A percentile compares a stretch with the other conserved stretches of the same genome.
These are phyloP conservation scores for Lypha dubia DNA, from an alignment of 2,888 invertebrate species.

Conservation along the genomic window DNA sequence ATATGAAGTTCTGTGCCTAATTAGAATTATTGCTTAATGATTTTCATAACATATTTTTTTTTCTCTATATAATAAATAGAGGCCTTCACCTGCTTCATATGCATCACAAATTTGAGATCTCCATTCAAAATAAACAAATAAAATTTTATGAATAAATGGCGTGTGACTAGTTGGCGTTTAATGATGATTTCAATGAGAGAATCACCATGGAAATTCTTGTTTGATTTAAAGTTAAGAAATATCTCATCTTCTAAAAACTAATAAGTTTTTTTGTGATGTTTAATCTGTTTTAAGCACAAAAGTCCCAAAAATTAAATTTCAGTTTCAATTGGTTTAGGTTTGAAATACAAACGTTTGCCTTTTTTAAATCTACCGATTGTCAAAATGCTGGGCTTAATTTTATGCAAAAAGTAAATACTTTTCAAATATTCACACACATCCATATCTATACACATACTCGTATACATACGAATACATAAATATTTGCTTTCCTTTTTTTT, in stretches of 20 bases:
- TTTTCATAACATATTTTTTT: background rate
- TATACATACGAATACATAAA: background rate
- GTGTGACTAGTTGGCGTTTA: background rate
- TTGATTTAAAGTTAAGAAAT: background rate
- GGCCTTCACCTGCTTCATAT: conserved; percentile 13
- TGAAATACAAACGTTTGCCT: background rate
- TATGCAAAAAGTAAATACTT: conserved; percentile 15
- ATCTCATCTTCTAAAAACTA: background rate
- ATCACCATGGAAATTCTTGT: background rate
- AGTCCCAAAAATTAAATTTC: background rate
- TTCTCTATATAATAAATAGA: background rate
- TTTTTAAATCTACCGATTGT: conserved; percentile 35
- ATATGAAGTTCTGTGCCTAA: background rate
- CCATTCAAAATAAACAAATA: background rate
- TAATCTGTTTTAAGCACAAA: conserved; percentile 9
- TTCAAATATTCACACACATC: background rate
- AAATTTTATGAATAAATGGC: background rate
- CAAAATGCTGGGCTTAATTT: conserved; percentile 8
- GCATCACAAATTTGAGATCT: background rate
- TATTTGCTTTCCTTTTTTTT: too few species aligned
- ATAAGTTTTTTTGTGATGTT: background rate
- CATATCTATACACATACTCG: background rate
- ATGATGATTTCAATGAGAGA: background rate
- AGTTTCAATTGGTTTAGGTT: conserved; percentile 12
- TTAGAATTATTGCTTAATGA: background rate